Conservation (phyloP, 2,113 vertebrate genomes). For the Dasypus novemcinctus region DNA sequence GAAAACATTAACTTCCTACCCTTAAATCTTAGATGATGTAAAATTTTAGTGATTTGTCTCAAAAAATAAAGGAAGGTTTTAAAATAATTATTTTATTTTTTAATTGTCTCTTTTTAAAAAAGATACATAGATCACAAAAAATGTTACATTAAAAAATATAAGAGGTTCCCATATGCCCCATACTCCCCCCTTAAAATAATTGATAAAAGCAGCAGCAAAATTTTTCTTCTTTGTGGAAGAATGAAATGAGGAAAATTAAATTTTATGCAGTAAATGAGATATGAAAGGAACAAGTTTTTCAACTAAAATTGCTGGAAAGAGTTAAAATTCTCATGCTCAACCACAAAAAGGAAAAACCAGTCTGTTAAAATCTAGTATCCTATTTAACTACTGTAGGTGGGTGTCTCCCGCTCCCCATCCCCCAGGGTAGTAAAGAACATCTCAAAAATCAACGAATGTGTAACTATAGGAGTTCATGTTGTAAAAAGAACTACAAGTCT, state of each 20-base stretch:
- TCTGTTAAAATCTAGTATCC: background rate
- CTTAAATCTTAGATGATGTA: background rate
- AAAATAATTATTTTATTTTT: no score
- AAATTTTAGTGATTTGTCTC: background rate
- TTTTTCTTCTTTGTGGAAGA: conserved; percentile 15
- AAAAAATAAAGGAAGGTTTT: conserved; percentile 10
- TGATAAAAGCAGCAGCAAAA: conserved; percentile 6
- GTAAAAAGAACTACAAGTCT: conserved; percentile 45
- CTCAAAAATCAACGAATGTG: background rate
- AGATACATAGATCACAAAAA: no score
- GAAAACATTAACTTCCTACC: background rate
- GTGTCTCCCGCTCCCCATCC: background rate
- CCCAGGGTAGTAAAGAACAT: background rate
- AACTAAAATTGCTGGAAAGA: background rate
- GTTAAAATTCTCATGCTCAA: background rate
- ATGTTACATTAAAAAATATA: no score
- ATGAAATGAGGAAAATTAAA: conserved; percentile 27
- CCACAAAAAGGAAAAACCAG: background rate
- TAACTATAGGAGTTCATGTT: background rate
- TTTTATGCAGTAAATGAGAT: background rate
- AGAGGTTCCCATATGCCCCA: no score
- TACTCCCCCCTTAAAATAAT: conserved; percentile 54
- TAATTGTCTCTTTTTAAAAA: no score
- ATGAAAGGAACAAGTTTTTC: background rate
- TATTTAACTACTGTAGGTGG: background rate